Evolutionary conservation across 1,140 invertebrate genomes (phyloP).

Genomic region (Cecropterus lyciades): DNA sequence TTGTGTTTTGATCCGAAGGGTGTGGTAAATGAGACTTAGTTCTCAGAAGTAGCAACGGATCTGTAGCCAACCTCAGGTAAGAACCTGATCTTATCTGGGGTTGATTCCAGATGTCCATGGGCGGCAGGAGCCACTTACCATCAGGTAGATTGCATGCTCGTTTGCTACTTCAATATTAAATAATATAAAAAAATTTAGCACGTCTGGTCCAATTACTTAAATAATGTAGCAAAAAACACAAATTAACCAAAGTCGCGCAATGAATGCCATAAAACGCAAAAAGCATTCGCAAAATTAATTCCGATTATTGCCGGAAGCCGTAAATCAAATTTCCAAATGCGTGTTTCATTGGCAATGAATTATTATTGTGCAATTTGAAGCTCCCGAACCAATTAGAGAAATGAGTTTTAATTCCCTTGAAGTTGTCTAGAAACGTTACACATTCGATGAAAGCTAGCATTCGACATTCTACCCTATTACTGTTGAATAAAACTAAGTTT

Average conservation of each 20-base stretch:
- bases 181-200: too few relatives aligned
- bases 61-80: too few relatives aligned
- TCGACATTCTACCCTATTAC: not conserved
- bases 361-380: slow-evolving; percentile 60
- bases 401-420: slow-evolving; percentile 54
- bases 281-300: slow-evolving; percentile 29
- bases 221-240: too few relatives aligned
- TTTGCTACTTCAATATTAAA: too few relatives aligned
- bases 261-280: not conserved
- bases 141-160: too few relatives aligned
- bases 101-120: too few relatives aligned
- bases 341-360: slow-evolving; percentile 60
- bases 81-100: too few relatives aligned
- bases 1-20: too few relatives aligned
- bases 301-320: slow-evolving; percentile 32
- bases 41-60: too few relatives aligned
- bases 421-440: slow-evolving; percentile 11
- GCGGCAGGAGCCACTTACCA: too few relatives aligned
- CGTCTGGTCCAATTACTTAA: too few relatives aligned
- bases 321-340: slow-evolving; percentile 47
- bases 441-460: not conserved
- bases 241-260: not conserved
- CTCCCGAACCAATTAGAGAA: slow-evolving; percentile 57
- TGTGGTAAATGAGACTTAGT: too few relatives aligned
- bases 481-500: slow-evolving; percentile 15